phyloP scores from a whole-genome alignment of 2,113 vertebrate genomes.

The Spermophilus dauricus region DNA sequence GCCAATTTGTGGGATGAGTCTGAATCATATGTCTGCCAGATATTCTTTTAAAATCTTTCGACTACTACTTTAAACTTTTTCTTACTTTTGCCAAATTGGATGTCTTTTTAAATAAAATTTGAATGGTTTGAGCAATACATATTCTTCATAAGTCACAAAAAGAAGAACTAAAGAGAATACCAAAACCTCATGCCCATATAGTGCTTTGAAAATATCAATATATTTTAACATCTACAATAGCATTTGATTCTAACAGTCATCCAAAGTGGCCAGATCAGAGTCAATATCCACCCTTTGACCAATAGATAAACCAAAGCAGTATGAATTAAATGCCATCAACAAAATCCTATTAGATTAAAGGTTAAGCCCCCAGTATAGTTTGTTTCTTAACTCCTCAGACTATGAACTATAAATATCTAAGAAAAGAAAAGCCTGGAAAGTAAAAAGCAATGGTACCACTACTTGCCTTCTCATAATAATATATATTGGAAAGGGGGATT shows the following conservation, averaged over 20 bases:
- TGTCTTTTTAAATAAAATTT: slow-evolving; percentile 16
- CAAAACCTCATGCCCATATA: background rate
- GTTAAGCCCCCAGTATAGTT: background rate
- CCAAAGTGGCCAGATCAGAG: background rate
- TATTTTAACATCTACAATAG: background rate
- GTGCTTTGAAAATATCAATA: background rate
- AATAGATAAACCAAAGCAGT: background rate
- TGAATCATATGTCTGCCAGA: slow-evolving; percentile 1
- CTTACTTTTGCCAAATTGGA: slow-evolving; percentile 5
- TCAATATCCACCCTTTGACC: background rate
- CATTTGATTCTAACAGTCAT: background rate
- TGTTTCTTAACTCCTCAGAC: slow-evolving; percentile 16
- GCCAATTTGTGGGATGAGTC: slow-evolving; percentile 44
- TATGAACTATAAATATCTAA: background rate
- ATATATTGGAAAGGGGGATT: background rate
- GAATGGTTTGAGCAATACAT: slow-evolving; percentile 19
- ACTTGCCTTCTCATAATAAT: background rate
- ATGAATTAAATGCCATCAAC: background rate
- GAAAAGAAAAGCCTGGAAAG: slow-evolving; percentile 24
- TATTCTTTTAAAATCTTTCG: slow-evolving; percentile 53
- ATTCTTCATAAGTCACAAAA: slow-evolving; percentile 52
- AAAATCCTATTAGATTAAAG: background rate
- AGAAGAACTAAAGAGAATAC: slow-evolving; percentile 32
- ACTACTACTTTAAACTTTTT: slow-evolving; percentile 27
- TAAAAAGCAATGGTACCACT: background rate